Evolutionary conservation across 2,888 invertebrate species (phyloP).

Genomic region (Coelogynopora nodosa): DNA sequence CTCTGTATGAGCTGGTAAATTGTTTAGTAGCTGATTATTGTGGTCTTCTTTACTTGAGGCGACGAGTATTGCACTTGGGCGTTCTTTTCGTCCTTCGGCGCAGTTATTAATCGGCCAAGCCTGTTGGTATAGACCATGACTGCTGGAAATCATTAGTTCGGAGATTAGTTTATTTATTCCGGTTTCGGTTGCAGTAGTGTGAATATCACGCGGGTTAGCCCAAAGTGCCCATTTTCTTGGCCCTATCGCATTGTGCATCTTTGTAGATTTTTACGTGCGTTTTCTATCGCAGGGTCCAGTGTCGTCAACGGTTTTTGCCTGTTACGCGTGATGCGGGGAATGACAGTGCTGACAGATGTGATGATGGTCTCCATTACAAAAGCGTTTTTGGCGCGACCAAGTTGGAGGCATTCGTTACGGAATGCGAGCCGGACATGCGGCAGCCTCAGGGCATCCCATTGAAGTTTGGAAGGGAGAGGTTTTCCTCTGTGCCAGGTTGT

Average conservation of each 20-base stretch:
- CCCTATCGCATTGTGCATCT: not conserved
- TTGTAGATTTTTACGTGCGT: not conserved
- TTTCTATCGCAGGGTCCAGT: not conserved
- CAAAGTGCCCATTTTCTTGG: not conserved
- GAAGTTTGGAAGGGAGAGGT: not conserved
- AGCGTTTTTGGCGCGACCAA: not conserved
- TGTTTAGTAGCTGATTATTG: not conserved
- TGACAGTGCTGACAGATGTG: slow-evolving; percentile 2
- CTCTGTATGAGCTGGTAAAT: not conserved
- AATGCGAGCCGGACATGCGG: not conserved
- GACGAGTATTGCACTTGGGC: slow-evolving; percentile 22
- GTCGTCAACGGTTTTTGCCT: not conserved
- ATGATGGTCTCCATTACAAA: not conserved
- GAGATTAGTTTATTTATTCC: not conserved
- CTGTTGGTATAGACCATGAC: not conserved
- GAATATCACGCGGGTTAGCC: not conserved
- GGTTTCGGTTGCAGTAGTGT: not conserved
- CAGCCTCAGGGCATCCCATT: not conserved
- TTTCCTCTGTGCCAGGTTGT: not conserved
- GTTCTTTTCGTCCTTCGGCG: slow-evolving; percentile 22
- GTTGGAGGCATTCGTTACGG: not conserved
- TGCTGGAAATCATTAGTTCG: not conserved
- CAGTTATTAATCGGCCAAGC: not conserved
- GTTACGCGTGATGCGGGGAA: not conserved
- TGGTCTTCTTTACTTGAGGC: not conserved